Evolutionary conservation across 2,888 invertebrate genomes (phyloP).

Genomic region (Drosophila buzzatii): DNA sequence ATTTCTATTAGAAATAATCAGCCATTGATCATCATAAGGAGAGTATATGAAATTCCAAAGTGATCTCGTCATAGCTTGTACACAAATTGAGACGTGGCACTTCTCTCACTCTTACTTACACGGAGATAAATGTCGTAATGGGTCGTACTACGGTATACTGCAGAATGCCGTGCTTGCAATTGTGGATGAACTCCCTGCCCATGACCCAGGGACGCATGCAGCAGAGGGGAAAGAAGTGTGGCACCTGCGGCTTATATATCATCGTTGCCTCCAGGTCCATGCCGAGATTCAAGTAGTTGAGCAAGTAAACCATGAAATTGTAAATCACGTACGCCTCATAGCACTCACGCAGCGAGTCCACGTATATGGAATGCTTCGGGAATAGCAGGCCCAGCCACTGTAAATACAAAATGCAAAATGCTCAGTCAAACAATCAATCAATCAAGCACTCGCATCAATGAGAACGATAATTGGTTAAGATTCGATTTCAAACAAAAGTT

Average conservation of each 20-base stretch:
- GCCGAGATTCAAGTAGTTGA: constrained; percentile 95
- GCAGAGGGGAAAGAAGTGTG: constrained; percentile 96
- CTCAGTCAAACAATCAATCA: not conserved
- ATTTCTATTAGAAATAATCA: not conserved
- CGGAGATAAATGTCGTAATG: constrained; percentile 94
- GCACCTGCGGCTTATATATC: constrained; percentile 92
- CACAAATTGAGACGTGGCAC: constrained; percentile 11
- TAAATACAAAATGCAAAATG: constrained; percentile 14
- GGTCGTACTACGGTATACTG: constrained; percentile 97
- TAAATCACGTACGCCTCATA: constrained; percentile 99
- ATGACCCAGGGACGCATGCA: constrained; percentile 97
- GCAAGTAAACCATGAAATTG: constrained; percentile 97
- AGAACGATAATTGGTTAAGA: not conserved
- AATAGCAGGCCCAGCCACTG: constrained; percentile 90
- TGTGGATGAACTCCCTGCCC: constrained; percentile 96
- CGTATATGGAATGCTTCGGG: constrained; percentile 94
- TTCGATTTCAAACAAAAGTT: constrained; percentile 15
- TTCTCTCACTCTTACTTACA: constrained; percentile 87
- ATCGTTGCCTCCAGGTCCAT: constrained; percentile 93
- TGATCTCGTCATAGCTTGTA: not conserved
- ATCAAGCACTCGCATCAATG: not conserved
- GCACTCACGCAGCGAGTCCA: constrained; percentile 96
- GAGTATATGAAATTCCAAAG: not conserved
- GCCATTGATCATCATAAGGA: not conserved
- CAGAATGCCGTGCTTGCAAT: constrained; percentile 97